A percentile compares a stretch with the other conserved stretches of the same genome.
Evolutionary conservation across 2,113 vertebrate species (phyloP).

Genomic region (Alethe diademata): DNA sequence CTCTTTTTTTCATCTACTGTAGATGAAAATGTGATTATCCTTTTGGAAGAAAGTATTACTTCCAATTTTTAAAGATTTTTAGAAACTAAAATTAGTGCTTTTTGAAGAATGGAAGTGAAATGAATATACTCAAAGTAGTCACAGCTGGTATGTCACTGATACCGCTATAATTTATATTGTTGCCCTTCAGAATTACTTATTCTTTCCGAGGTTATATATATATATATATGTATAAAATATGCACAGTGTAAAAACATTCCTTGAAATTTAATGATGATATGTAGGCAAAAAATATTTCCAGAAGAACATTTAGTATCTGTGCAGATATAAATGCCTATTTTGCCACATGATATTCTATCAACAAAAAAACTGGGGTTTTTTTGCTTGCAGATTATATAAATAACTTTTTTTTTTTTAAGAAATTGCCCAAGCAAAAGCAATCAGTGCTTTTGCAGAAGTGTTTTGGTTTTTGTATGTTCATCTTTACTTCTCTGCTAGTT

Average conservation of each 20-base stretch:
- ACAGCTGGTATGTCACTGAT: neutral
- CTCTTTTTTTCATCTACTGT: neutral
- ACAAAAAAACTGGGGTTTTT: fast-evolving
- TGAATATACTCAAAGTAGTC: neutral
- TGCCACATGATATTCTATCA: neutral
- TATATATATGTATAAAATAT: no score
- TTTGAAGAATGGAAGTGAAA: neutral
- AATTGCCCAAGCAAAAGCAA: neutral
- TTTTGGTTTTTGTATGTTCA: neutral
- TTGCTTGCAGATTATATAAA: neutral
- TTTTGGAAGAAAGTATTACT: neutral
- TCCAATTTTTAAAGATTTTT: neutral
- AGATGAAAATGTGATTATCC: neutral
- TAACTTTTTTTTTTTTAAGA: neutral
- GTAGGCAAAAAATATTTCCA: neutral
- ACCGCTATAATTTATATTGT: neutral
- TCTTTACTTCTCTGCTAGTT: neutral
- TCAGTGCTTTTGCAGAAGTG: neutral
- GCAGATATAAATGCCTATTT: neutral
- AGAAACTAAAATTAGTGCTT: neutral
- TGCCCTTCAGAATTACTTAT: neutral
- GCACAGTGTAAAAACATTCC: neutral
- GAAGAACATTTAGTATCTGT: neutral
- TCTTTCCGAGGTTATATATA: neutral
- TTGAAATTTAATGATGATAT: neutral